phyloP scores from a whole-genome alignment of 2,113 vertebrate species.

The Illadopsis cleaveri region DNA sequence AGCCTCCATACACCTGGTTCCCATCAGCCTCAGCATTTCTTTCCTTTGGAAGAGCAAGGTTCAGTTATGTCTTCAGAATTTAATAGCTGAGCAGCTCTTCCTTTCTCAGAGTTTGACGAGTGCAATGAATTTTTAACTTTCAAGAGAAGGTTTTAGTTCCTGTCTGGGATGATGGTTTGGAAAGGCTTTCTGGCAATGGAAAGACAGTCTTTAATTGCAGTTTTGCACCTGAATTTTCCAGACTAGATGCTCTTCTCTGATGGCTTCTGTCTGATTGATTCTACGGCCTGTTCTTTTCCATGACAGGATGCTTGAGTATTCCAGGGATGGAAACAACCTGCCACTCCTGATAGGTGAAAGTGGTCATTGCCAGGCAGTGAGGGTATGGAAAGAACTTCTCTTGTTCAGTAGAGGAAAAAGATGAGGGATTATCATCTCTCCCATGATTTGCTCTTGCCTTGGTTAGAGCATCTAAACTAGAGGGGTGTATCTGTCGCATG shows the following conservation, averaged over 20 bases:
- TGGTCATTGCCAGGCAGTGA: fast-evolving
- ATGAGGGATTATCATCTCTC: neutral
- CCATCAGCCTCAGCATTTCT: neutral
- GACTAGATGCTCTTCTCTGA: neutral
- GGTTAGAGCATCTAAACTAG: neutral
- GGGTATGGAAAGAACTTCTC: neutral
- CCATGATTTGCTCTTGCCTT: fast-evolving
- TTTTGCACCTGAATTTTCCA: neutral
- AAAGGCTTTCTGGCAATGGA: neutral
- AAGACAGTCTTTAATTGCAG: neutral
- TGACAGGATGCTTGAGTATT: neutral
- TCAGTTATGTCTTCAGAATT: neutral
- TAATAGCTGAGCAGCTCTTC: neutral
- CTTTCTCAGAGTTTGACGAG: neutral
- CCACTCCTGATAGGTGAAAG: neutral
- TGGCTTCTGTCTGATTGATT: neutral
- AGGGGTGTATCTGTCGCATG: neutral
- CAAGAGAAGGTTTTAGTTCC: neutral
- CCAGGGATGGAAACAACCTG: fast-evolving
- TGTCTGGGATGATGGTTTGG: neutral
- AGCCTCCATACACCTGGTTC: neutral
- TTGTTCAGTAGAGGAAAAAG: neutral
- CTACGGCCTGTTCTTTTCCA: fast-evolving
- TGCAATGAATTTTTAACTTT: neutral
- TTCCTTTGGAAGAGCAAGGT: neutral